phyloP scores from a whole-genome alignment of 1,140 invertebrate species.

The Nasonia longicornis region DNA sequence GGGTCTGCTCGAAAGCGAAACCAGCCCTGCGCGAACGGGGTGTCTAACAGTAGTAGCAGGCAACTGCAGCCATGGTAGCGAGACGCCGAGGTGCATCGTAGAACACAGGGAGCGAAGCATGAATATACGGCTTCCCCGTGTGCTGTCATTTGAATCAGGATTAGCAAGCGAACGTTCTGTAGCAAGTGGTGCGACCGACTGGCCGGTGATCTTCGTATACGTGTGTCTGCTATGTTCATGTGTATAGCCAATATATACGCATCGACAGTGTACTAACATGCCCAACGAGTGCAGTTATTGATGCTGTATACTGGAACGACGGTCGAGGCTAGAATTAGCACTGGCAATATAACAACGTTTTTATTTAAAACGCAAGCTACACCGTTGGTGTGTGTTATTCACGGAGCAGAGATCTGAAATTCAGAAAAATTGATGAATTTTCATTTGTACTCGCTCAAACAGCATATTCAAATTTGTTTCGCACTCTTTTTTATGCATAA shows the following conservation, averaged over 20 bases:
- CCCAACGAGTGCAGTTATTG: neutral
- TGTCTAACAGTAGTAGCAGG: slow-evolving; percentile 45
- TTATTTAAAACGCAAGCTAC: too few species aligned
- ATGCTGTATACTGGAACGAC: too few species aligned
- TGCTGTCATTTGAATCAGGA: slow-evolving; percentile 62
- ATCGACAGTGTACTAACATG: neutral
- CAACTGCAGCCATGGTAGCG: slow-evolving; percentile 4
- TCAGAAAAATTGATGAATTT: too few species aligned
- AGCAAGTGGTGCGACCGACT: slow-evolving; percentile 15
- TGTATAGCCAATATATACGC: slow-evolving; percentile 4
- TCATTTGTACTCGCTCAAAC: too few species aligned
- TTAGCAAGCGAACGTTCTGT: slow-evolving; percentile 50
- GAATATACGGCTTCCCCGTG: slow-evolving; percentile 60
- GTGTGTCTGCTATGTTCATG: neutral
- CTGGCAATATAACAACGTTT: too few species aligned
- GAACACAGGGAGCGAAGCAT: neutral
- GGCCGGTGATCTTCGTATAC: slow-evolving; percentile 23
- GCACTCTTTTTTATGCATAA: too few species aligned
- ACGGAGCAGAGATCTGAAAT: too few species aligned
- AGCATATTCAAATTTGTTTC: too few species aligned
- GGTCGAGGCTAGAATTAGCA: too few species aligned
- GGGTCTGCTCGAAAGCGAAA: neutral
- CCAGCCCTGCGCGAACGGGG: slow-evolving; percentile 40
- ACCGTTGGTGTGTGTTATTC: too few species aligned
- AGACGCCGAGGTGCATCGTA: neutral